Percentiles rank a stretch among this genome's conserved stretches.
phyloP scores from a whole-genome alignment of 2,888 invertebrate species.

The Folsomia manolachei region DNA sequence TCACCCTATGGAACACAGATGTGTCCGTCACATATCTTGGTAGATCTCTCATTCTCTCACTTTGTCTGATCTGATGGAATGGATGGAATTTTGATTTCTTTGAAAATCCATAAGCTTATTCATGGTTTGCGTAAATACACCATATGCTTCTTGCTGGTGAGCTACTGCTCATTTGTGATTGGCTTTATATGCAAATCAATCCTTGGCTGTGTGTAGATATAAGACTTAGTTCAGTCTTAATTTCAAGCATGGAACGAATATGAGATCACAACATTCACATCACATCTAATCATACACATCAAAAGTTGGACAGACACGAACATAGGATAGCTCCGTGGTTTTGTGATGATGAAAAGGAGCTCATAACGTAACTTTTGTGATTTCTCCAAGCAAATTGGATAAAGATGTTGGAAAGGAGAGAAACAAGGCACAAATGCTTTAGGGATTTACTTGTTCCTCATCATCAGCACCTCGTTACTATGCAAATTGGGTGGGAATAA shows the following conservation, averaged over 20 bases:
- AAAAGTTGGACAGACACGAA: neutral
- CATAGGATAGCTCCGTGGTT: too few species aligned
- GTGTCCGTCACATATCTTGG: neutral
- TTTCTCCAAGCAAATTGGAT: neutral
- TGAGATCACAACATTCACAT: too few species aligned
- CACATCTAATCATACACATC: neutral
- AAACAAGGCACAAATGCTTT: too few species aligned
- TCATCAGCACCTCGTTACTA: constrained; percentile 39
- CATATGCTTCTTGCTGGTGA: neutral
- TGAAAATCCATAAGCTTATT: constrained; percentile 7
- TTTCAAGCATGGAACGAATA: too few species aligned
- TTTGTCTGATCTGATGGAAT: neutral
- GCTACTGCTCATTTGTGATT: too few species aligned
- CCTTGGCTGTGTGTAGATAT: too few species aligned
- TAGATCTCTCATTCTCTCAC: constrained; percentile 15
- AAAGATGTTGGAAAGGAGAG: too few species aligned
- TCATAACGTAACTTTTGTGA: neutral
- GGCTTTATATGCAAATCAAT: too few species aligned
- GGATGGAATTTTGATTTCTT: constrained; percentile 13
- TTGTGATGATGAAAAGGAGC: neutral
- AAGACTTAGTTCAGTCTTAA: too few species aligned
- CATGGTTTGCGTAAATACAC: too few species aligned
- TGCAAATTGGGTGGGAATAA: constrained; percentile 29
- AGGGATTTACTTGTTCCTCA: constrained; percentile 8
- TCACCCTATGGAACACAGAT: neutral